Evolutionary conservation across 2,113 vertebrate species (phyloP), one percentile per base, ranked within the genome.

Genomic region (Candoia aspera): DNA sequence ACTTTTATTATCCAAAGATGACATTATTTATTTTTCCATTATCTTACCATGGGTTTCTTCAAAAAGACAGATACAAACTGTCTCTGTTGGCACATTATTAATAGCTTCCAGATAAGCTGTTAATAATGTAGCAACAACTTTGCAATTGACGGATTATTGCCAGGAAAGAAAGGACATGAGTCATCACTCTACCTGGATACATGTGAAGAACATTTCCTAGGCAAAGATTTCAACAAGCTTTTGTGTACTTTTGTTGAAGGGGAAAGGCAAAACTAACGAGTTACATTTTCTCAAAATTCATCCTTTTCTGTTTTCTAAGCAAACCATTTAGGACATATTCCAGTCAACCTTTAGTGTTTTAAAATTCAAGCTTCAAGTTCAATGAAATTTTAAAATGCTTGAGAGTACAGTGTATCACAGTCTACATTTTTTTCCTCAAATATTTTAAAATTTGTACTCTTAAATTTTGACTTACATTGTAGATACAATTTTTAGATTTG

Each of bases 201-300:
- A 92, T 53, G 92, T 42, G 8, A 92, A 95, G 57, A 19, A 49
- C 33, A 8, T 62, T 94, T 86, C 46, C 59, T 29, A 68, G 53
- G 90, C 12, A 79, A 88, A 10, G n/a, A 26, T 59, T 96, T 93
- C 87, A 91, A 85, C 54, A 86, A 93, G 68, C 79, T 37, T 15
- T 85, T 91, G 79, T 93, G 88, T 6, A 26, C 23, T 86, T 55
- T 86, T 9, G 84, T 84, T 42, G 29, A 91, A 88, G 53, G 19
- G 24, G 24, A 87, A 73, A 57, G 54, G 33, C 21, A 11, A 92
- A 37, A 79, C 87, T 55, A 23, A 87, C 37, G 12, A 53, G 19
- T 68, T 54, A 54, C 29, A 55, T 64, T 46, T 90, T 85, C 13
- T 19, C 10, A 1, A 55, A 37, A 2, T 24, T 33, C 29, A 83